Percentiles rank a stretch among this genome's conserved stretches.
These are phyloP conservation scores for Alloscopus bannaensis DNA, from an alignment of 2,888 invertebrate genomes.

Conservation along the genomic window DNA sequence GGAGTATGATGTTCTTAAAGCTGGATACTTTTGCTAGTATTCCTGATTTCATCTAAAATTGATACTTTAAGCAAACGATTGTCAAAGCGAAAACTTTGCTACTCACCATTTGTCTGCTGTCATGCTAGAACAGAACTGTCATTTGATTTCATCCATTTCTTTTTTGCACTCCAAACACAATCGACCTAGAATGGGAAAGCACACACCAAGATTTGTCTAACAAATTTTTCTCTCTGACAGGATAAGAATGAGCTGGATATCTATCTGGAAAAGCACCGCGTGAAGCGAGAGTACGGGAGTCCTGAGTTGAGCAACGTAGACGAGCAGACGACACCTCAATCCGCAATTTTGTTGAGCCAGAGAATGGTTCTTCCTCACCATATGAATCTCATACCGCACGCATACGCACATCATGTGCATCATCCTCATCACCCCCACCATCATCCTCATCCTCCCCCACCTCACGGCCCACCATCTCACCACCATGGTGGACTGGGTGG, in stretches of 20 bases:
- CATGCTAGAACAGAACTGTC: background rate
- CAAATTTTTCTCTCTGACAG: constrained; percentile 45
- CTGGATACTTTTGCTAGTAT: no score
- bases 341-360: constrained; percentile 50
- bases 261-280: constrained; percentile 70
- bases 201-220: no score
- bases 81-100: no score
- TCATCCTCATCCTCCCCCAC: constrained; percentile 35
- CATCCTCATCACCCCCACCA: constrained; percentile 28
- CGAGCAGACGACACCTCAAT: constrained; percentile 52
- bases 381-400: constrained; percentile 89
- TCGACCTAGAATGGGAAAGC: no score
- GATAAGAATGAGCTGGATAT: constrained; percentile 72
- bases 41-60: no score
- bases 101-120: background rate
- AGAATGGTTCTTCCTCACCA: constrained; percentile 78
- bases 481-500: constrained; percentile 35
- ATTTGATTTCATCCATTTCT: background rate
- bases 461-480: constrained; percentile 27
- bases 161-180: no score
- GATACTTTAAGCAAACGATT: no score
- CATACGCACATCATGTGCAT: constrained; percentile 73
- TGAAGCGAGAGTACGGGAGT: constrained; percentile 67
- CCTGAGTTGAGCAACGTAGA: constrained; percentile 53
- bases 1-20: no score